A percentile compares a stretch with the other conserved stretches of the same genome.
Conservation (phyloP, 2,797 vertebrate genomes). For the Helostoma temminkii region DNA sequence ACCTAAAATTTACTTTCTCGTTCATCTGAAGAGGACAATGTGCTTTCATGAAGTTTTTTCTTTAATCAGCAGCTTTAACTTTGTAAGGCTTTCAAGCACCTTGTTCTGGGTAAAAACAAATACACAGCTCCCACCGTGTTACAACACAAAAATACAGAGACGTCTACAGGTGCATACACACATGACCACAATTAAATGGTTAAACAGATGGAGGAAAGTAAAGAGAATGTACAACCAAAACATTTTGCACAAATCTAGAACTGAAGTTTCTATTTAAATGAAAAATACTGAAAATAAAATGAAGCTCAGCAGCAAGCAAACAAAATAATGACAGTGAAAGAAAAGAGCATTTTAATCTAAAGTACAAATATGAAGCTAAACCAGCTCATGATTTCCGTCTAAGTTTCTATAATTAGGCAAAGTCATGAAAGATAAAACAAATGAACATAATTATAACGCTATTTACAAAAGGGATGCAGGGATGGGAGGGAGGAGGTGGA, state of each 20-base stretch:
- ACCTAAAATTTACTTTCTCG: neutral
- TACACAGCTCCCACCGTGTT: constrained; percentile 42
- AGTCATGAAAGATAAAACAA: constrained; percentile 39
- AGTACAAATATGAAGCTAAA: constrained; percentile 30
- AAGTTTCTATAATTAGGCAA: constrained; percentile 29
- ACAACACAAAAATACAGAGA: constrained; percentile 61
- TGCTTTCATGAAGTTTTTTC: constrained; percentile 51
- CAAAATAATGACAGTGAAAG: constrained; percentile 35
- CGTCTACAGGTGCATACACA: constrained; percentile 46
- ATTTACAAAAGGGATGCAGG: constrained; percentile 67
- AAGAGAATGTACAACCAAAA: constrained; percentile 34
- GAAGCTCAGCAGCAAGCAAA: constrained; percentile 30
- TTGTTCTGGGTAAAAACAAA: constrained; percentile 54
- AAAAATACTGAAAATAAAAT: constrained; percentile 31
- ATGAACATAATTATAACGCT: constrained; percentile 41
- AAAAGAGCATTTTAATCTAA: constrained; percentile 32
- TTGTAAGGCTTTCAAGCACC: constrained; percentile 78
- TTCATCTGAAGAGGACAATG: constrained; percentile 40
- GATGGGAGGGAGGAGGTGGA: constrained; percentile 19
- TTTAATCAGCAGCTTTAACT: constrained; percentile 78
- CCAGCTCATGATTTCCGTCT: constrained; percentile 53
- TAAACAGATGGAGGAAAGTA: constrained; percentile 47
- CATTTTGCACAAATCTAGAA: constrained; percentile 31
- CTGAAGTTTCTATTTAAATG: constrained; percentile 31
- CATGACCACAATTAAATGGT: constrained; percentile 43